Evolutionary conservation across 2,113 vertebrate species (phyloP).

Genomic region (Noturus placidus): DNA sequence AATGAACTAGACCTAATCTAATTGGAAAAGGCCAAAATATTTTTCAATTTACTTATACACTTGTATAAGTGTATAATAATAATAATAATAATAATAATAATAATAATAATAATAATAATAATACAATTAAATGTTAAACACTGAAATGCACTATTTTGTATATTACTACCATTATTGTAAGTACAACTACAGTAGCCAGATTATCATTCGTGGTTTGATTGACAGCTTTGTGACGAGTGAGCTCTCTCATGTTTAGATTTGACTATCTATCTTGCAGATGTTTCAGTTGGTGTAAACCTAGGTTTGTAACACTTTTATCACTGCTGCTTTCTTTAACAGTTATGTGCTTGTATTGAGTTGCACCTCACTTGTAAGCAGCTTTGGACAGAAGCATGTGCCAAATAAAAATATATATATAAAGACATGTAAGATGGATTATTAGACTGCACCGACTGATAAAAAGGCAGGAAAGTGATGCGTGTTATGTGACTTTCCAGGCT

Average conservation of each 20-base stretch:
- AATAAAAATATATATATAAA: not conserved
- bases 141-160: not conserved
- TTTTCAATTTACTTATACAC: not conserved
- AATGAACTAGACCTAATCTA: not conserved
- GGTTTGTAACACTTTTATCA: not conserved
- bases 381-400: not conserved
- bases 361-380: not conserved
- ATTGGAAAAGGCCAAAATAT: not conserved
- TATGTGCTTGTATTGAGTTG: not conserved
- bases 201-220: not conserved
- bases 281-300: not conserved
- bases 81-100: not conserved
- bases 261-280: not conserved
- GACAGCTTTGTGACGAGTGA: not conserved
- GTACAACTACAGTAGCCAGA: not conserved
- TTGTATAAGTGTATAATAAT: not conserved
- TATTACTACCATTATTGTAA: not conserved
- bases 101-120: not conserved
- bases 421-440: not conserved
- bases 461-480: constrained; percentile 61
- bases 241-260: not conserved
- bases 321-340: not conserved
- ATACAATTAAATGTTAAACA: not conserved
- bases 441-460: constrained; percentile 7
- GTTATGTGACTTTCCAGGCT: constrained; percentile 53